Evolutionary conservation across 2,888 invertebrate genomes (phyloP).

Genomic region (Ectemnius continuus): DNA sequence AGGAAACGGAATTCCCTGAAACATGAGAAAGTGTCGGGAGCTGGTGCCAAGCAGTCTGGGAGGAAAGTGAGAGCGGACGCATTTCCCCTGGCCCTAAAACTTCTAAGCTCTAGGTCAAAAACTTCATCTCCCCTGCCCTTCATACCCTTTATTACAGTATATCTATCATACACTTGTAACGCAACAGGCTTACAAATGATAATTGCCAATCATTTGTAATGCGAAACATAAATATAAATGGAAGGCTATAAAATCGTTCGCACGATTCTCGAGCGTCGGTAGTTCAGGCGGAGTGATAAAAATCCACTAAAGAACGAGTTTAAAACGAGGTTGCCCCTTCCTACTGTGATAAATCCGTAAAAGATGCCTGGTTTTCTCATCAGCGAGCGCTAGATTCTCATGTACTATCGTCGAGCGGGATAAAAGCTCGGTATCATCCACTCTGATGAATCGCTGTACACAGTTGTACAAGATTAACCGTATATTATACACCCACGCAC

Average conservation of each 20-base stretch:
- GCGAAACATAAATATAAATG: too few species aligned
- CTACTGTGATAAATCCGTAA: conserved; percentile 35
- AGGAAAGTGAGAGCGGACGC: conserved; percentile 8
- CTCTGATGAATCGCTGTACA: conserved; percentile 10
- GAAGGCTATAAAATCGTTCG: conserved; percentile 11
- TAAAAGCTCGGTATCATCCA: conserved; percentile 26
- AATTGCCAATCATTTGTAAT: too few species aligned
- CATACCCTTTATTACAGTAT: too few species aligned
- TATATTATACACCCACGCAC: conserved; percentile 35
- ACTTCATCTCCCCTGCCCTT: too few species aligned
- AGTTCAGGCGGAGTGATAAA: conserved; percentile 12
- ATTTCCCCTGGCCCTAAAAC: neutral
- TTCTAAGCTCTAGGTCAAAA: too few species aligned
- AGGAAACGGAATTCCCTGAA: conserved; percentile 60
- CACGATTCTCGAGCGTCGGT: conserved; percentile 9
- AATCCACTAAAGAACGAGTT: conserved; percentile 16
- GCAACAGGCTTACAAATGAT: too few species aligned
- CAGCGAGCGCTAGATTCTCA: conserved; percentile 39
- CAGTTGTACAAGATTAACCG: conserved; percentile 34
- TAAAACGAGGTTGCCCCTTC: conserved; percentile 1
- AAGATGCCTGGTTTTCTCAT: conserved; percentile 57
- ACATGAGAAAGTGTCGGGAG: conserved; percentile 48
- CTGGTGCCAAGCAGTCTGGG: conserved; percentile 57
- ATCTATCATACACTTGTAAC: too few species aligned
- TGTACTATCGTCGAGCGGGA: conserved; percentile 22